Evolutionary conservation across 2,888 invertebrate genomes (phyloP).

Genomic region (Lacanobia oleracea): DNA sequence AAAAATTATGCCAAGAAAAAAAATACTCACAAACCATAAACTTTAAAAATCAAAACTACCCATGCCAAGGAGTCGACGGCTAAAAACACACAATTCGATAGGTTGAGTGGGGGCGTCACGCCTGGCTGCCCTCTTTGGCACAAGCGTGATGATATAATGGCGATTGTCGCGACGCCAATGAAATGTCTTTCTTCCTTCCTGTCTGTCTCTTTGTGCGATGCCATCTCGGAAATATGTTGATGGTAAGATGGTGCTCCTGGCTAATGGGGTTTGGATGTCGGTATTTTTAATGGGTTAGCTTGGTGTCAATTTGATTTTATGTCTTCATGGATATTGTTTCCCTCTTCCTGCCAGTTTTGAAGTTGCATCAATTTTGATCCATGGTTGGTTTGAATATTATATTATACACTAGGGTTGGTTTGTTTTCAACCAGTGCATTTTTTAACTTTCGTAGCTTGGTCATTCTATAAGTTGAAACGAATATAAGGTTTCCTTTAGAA

Average conservation of each 20-base stretch:
- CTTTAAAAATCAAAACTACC: conserved; percentile 48
- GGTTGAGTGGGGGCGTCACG: conserved; percentile 73
- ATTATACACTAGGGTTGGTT: too few relatives aligned
- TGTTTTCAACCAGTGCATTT: neutral
- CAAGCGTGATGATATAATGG: conserved; percentile 78
- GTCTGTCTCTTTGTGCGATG: conserved; percentile 73
- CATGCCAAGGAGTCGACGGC: conserved; percentile 21
- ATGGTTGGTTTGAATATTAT: neutral
- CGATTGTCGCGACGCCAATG: conserved; percentile 79
- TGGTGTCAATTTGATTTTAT: conserved; percentile 45
- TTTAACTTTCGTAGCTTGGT: neutral
- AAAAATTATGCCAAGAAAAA: neutral
- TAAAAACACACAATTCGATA: conserved; percentile 62
- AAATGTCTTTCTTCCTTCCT: conserved; percentile 84
- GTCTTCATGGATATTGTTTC: conserved; percentile 3
- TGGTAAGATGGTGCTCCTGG: conserved; percentile 66
- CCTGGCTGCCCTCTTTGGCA: conserved; percentile 70
- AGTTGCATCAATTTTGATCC: neutral
- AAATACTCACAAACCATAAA: neutral
- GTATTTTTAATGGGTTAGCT: conserved; percentile 47
- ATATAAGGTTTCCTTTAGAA: too few relatives aligned
- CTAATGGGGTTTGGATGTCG: conserved; percentile 63
- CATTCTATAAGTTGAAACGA: too few relatives aligned
- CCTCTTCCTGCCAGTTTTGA: neutral
- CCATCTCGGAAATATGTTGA: conserved; percentile 69